These are phyloP conservation scores for Actinia equina DNA, from an alignment of 64 coral and sea anemone species.

Conservation along the genomic window DNA sequence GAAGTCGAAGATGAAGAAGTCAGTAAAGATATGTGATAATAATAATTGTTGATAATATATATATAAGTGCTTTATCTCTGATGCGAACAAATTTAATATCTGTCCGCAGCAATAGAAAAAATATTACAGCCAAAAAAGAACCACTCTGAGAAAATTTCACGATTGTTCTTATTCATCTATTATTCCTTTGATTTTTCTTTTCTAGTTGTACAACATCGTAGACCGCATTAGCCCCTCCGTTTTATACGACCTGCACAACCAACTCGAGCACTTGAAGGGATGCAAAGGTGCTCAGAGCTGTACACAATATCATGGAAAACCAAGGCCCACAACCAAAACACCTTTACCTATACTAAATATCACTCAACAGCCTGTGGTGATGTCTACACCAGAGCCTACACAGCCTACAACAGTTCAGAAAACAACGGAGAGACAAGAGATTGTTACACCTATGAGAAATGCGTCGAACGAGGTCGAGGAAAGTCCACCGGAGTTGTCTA, in stretches of 20 bases:
- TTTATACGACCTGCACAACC: slow-evolving; percentile 53
- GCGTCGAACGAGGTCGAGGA: neutral
- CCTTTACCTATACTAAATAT: neutral
- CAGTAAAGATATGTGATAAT: too few species aligned
- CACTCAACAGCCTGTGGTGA: neutral
- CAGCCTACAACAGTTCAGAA: neutral
- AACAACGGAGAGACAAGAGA: neutral
- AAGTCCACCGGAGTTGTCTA: neutral
- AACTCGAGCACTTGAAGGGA: slow-evolving; percentile 41
- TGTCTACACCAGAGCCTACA: neutral
- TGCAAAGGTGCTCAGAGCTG: slow-evolving; percentile 67
- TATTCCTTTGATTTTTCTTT: neutral
- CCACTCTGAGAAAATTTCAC: too few species aligned
- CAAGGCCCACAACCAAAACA: neutral
- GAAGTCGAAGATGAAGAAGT: neutral
- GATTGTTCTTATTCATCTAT: neutral
- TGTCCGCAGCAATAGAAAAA: too few species aligned
- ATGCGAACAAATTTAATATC: too few species aligned
- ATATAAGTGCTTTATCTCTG: neutral
- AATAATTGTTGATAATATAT: too few species aligned
- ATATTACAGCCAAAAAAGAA: neutral
- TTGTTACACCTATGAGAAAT: neutral
- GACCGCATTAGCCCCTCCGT: slow-evolving; percentile 55
- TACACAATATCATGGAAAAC: slow-evolving; percentile 70
- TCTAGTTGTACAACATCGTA: slow-evolving; percentile 75